phyloP scores from a whole-genome alignment of 2,888 invertebrate species.

The Drosophila pseudotalamancana region DNA sequence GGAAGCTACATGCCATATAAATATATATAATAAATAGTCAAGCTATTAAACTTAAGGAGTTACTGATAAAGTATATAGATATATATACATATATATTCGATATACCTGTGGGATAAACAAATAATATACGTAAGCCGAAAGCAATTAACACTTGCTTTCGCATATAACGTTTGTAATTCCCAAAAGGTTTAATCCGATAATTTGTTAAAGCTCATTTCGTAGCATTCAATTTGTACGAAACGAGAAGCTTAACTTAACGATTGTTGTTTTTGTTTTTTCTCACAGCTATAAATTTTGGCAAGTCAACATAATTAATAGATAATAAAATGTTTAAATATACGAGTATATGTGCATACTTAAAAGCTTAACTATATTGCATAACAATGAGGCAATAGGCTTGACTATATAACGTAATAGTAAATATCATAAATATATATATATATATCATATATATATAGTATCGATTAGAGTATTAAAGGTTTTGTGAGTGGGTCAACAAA shows the following conservation, averaged over 20 bases:
- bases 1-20: too few relatives aligned
- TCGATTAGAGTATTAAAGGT: too few relatives aligned
- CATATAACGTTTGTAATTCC: slow-evolving; percentile 6
- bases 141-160: neutral
- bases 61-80: too few relatives aligned
- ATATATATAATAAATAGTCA: too few relatives aligned
- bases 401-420: too few relatives aligned
- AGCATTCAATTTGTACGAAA: neutral
- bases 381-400: too few relatives aligned
- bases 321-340: neutral
- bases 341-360: neutral
- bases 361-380: too few relatives aligned
- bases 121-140: neutral
- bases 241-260: neutral
- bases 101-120: too few relatives aligned
- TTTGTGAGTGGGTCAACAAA: too few relatives aligned
- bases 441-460: too few relatives aligned
- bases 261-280: neutral
- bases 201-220: neutral
- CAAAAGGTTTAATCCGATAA: neutral
- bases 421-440: too few relatives aligned
- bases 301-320: neutral
- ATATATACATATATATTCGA: neutral
- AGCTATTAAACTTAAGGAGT: too few relatives aligned
- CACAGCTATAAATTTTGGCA: neutral